Evolutionary conservation across 2,797 vertebrate genomes (phyloP), one percentile per base, ranked within the genome.

Genomic region (Gorsachius magnificus): DNA sequence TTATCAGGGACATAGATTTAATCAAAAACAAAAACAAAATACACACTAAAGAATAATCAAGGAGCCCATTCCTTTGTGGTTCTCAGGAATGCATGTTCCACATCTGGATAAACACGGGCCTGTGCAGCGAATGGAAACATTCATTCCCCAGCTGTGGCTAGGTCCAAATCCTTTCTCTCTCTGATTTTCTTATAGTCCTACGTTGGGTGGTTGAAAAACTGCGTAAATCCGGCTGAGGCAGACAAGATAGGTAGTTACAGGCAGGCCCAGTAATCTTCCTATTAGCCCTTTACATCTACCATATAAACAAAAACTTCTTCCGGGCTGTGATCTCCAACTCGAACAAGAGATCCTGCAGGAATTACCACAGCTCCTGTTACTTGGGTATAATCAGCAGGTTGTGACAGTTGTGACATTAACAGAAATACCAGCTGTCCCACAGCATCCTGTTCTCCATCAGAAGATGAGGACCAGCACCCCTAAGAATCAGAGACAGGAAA

Each of bases 61-160:
- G 77, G 45, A 93, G 71, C 33, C 89, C 68, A 65, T 85, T 87
- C 75, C 75, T 87, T 31, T 83, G 87, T 78, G 94, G 89, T 60
- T 83, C 64, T 74, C 45, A 70, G 84, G 92, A 97, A 95, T 17
- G 56, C 2, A 0, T 10, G 31, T 11, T 91, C 78, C 94, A 92
- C 96, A 95, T 87, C 94, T 96, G 96, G 92, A 89, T 85, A 97
- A 96, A 91, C 89, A 96, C 0, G 13, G 81, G 28, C 22, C 60
- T 26, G 6, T 83, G 84, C 53, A 83, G 74, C 21, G 45, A 84
- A 84, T 83, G 84, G 92, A 89, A 95, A 96, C 64, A 87, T 83
- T 93, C 58, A 82, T 48, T 85, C 71, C 83, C 48, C 89, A 95
- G 89, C 81, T 83, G 71, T 66, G 87, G 29, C 51, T 18, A 22